Conservation (phyloP, 2,113 vertebrate species). For the Anser cygnoides region DNA sequence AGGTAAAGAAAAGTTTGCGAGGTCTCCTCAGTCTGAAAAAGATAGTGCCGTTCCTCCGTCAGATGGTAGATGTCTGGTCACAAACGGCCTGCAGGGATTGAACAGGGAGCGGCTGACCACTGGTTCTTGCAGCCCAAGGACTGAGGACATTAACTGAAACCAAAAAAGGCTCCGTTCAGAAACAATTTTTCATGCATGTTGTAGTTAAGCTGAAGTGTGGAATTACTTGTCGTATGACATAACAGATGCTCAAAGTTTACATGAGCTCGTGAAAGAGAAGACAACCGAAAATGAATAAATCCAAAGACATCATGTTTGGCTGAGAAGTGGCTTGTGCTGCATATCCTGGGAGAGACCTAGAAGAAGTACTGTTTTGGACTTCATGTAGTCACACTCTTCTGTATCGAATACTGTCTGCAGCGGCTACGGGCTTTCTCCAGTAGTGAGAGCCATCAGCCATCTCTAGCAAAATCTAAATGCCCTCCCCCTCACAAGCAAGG, state of each 20-base stretch:
- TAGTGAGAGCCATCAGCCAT: rapidly evolving
- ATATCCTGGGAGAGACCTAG: rapidly evolving
- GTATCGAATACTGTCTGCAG: rapidly evolving
- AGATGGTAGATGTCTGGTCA: not conserved
- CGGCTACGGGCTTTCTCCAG: not conserved
- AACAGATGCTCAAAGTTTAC: not conserved
- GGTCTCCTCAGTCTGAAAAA: not conserved
- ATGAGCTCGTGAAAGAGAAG: not conserved
- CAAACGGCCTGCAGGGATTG: rapidly evolving
- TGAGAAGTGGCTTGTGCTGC: not conserved
- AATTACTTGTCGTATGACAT: rapidly evolving
- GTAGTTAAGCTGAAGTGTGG: not conserved
- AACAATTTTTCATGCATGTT: rapidly evolving
- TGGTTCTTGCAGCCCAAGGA: not conserved
- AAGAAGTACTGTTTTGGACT: not conserved
- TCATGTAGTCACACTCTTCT: rapidly evolving
- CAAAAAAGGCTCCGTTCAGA: not conserved
- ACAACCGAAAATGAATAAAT: rapidly evolving
- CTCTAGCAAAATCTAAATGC: not conserved
- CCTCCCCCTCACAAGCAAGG: not conserved
- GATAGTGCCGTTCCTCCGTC: rapidly evolving
- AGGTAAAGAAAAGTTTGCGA: rapidly evolving
- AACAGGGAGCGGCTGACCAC: not conserved
- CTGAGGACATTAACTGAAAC: not conserved
- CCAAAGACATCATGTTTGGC: not conserved